Conservation (phyloP, 2,113 vertebrate genomes). For the Calidris pugnax region DNA sequence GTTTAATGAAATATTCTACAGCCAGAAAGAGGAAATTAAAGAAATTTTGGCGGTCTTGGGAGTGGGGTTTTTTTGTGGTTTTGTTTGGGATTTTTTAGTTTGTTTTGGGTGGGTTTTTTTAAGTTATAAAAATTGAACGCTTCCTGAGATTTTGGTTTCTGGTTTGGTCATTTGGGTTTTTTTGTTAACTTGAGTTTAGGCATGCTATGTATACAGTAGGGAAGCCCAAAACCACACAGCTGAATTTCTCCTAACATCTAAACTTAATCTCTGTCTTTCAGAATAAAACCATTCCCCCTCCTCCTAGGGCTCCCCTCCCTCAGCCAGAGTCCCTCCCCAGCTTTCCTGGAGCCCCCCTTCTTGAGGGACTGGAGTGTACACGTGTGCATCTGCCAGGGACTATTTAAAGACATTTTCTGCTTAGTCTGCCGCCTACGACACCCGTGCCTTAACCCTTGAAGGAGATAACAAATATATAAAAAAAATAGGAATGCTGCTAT, state of each 20-base stretch:
- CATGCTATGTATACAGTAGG: too few species aligned
- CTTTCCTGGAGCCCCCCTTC: too few species aligned
- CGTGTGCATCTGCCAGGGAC: accelerated
- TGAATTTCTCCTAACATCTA: background rate
- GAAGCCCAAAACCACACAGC: background rate
- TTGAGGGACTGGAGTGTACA: too few species aligned
- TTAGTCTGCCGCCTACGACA: background rate
- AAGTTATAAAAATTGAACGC: background rate
- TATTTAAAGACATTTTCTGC: background rate
- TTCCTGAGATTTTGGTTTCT: background rate
- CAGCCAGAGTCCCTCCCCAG: too few species aligned
- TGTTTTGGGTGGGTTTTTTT: background rate
- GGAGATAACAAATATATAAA: accelerated
- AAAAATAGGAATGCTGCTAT: accelerated
- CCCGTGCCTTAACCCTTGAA: accelerated
- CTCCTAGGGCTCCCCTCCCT: too few species aligned
- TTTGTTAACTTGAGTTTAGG: background rate
- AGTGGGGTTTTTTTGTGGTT: background rate
- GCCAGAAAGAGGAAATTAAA: background rate
- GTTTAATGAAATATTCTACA: background rate
- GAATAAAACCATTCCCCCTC: too few species aligned
- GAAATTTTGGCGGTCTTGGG: accelerated
- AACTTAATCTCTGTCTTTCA: too few species aligned
- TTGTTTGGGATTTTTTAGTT: background rate
- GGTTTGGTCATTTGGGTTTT: background rate